Evolutionary conservation across 2,113 vertebrate genomes (phyloP).

Genomic region (Scophthalmus maximus): DNA sequence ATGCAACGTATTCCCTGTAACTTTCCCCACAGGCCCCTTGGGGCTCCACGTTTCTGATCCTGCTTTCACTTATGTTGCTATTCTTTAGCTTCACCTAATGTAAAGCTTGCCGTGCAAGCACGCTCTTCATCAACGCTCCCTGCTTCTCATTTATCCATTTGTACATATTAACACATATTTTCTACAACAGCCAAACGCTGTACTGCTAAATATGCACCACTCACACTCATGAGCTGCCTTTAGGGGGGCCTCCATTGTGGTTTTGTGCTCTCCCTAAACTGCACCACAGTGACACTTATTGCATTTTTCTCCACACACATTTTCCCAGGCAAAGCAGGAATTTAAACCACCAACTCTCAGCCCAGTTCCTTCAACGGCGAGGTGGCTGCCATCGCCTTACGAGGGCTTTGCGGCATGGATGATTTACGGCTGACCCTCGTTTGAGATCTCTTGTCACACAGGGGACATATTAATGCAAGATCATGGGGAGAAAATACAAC

Average conservation of each 20-base stretch:
- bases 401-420: conserved; percentile 8
- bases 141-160: conserved; percentile 43
- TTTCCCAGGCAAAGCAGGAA: conserved; percentile 34
- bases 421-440: conserved; percentile 50
- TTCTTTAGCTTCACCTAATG: conserved; percentile 35
- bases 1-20: not conserved
- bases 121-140: not conserved
- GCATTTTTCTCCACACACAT: not conserved
- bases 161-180: conserved; percentile 29
- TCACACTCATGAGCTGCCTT: not conserved
- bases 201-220: not conserved
- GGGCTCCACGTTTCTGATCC: conserved; percentile 36
- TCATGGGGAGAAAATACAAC: conserved; percentile 11
- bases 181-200: not conserved
- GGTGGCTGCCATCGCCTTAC: not conserved
- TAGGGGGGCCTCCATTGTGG: not conserved
- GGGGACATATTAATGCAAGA: conserved; percentile 44
- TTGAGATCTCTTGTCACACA: conserved; percentile 32
- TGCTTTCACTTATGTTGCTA: conserved; percentile 15
- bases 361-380: conserved; percentile 6
- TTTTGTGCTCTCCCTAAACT: conserved; percentile 7
- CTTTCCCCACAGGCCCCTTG: conserved; percentile 19
- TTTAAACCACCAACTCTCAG: conserved; percentile 31
- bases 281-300: conserved; percentile 26
- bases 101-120: conserved; percentile 43